phyloP scores from a whole-genome alignment of 2,797 vertebrate genomes.

The Sebastes itinus region DNA sequence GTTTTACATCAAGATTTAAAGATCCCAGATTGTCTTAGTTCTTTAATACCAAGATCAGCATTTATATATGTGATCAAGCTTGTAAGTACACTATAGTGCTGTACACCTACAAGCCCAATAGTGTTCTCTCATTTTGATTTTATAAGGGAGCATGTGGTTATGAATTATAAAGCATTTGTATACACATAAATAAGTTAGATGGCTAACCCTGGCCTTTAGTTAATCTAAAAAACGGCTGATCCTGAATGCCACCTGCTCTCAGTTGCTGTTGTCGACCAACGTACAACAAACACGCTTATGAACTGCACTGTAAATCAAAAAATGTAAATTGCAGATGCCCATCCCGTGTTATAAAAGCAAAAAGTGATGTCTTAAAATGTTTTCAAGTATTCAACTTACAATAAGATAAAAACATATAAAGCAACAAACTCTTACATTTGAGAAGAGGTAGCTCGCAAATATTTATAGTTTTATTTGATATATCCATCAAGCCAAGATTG shows the following conservation, averaged over 20 bases:
- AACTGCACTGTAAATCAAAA: background rate
- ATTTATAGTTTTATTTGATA: background rate
- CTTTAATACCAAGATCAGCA: background rate
- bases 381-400: background rate
- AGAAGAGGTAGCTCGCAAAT: background rate
- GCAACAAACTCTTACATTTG: background rate
- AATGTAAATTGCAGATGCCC: background rate
- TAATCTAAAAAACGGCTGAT: slow-evolving; percentile 1
- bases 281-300: background rate
- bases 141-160: slow-evolving; percentile 13
- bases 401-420: background rate
- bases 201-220: slow-evolving; percentile 2
- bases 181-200: slow-evolving; percentile 36
- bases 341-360: background rate
- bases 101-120: background rate
- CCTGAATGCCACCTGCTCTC: background rate
- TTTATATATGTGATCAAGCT: background rate
- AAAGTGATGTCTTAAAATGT: background rate
- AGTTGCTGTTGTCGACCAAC: background rate
- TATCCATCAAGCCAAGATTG: background rate
- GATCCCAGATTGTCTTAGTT: background rate
- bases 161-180: slow-evolving; percentile 39
- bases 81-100: background rate
- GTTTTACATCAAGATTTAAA: background rate
- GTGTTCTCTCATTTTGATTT: slow-evolving; percentile 27